Evolutionary conservation across 2,888 invertebrate genomes (phyloP), one percentile per base, ranked within the genome.

Genomic region (Sesia apiformis): DNA sequence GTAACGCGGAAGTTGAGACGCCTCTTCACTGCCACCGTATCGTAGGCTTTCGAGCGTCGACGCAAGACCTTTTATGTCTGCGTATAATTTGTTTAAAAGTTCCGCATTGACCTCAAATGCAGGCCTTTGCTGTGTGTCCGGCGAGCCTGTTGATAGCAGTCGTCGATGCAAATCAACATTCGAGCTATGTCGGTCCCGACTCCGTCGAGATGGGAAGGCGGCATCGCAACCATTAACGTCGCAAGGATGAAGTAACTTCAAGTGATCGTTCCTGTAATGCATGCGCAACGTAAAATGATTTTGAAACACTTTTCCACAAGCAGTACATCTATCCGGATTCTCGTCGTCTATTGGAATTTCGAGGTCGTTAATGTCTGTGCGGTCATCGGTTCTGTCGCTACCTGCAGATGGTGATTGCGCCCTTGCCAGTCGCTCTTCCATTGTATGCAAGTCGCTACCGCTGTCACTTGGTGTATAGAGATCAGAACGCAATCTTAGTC

Each of bases 141-240:
- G 78, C 4, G 86, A 81, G 49, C 77, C 76, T 4, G 89, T 89
- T n/a, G 88, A 87, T 51, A 89, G 61, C 56, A 90, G 64, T 55
- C 88, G 91, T 71, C 91, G 90, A 76, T 89, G 90, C 52, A 89
- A 69, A 64, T 89, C 85, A 62, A 90, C 90, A 77, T 88, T 92
- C 66, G 90, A 91, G 82, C 89, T 92, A 84, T 90, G 92, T 74
- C 90, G 83, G 75, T 85, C 92, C 74, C 89, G 90, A 85, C 90
- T 91, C 79, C 89, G 90, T 74, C 97, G 96, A 41, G 97, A 97
- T 42, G 97, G 97, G 79, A 97, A 97, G 4, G 96, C 94, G 4
- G 97, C 97, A 77, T 96, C 96, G 81, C 97, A 97, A 2, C 97
- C 97, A 70, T 94, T 96, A 42, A 97, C 95, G 65, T 95, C 96